Base-by-base conservation (phyloP, 2,888 invertebrate species). In the Pelosia muscerda region DNA sequence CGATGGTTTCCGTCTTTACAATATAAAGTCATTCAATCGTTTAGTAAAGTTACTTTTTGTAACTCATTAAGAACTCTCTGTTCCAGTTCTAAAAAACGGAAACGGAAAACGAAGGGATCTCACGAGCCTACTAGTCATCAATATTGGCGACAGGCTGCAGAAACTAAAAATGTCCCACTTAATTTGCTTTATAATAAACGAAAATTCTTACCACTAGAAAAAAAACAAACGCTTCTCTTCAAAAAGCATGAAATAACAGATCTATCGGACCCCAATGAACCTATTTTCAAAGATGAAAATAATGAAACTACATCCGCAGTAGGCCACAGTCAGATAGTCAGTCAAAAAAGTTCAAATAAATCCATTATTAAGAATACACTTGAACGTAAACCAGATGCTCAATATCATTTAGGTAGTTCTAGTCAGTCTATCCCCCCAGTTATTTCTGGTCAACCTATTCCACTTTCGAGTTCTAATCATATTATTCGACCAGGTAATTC, bases 51-150 rank as follows among this genome's bases (percentile, higher is more conserved):
- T 57, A 31, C 22, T 31, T n/a, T 22, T 5, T 22, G n/a, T 58
- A 22, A 23, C 59, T 59, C 59, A 38, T 23, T 53, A 26, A n/a
- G 34, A 54, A 31, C 54, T 63, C 54, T 62, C 23, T 63, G 63
- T 63, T 63, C 23, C 54, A 63, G 63, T 54, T n/a, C n/a, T 25
- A 61, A 61, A 61, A 26, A 49, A 23, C 15, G 53, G 19, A 63
- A 54, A 2, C 22, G 28, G 8, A 54, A 63, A 26, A 23, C 54
- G 28, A 31, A 63, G 0, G 19, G 28, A 53, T 38, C 6, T 31
- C 15, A 54, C 22, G 31, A 63, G 23, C 38, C 38, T 15, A 59
- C 38, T 23, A 2, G 2, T 53, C 31, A 19, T 23, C 22, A 8
- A 15, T 31, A 10, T 63, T 63, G 23, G 31, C 15, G 4, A 34